phyloP scores from a whole-genome alignment of 2,888 invertebrate genomes.

The Ectropis crepuscularia region DNA sequence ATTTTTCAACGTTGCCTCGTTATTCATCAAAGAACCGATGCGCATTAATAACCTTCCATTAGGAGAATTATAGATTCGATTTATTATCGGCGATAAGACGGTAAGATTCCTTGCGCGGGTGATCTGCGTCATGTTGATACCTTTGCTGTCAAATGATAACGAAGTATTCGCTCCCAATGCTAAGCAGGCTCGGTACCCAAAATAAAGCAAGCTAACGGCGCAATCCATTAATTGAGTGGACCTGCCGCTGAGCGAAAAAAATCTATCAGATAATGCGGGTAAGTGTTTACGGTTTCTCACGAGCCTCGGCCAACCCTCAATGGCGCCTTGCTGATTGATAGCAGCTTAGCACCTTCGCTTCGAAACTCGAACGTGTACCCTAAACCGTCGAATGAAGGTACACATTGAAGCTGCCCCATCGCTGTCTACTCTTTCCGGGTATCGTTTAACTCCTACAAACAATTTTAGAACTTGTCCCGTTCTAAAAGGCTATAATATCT shows the following conservation, averaged over 20 bases:
- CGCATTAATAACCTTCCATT: constrained; percentile 45
- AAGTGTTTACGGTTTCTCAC: constrained; percentile 85
- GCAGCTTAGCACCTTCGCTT: constrained; percentile 71
- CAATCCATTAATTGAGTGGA: constrained; percentile 83
- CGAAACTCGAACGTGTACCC: constrained; percentile 47
- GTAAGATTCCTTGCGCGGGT: constrained; percentile 58
- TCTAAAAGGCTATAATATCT: constrained; percentile 44
- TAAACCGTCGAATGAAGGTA: constrained; percentile 45
- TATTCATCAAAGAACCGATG: constrained; percentile 36
- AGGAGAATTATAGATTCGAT: constrained; percentile 49
- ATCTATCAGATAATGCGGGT: constrained; percentile 81
- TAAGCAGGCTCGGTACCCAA: constrained; percentile 72
- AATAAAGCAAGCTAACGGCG: constrained; percentile 80
- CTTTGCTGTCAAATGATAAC: constrained; percentile 73
- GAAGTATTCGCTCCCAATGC: constrained; percentile 73
- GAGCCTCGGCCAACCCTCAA: constrained; percentile 81
- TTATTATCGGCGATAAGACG: constrained; percentile 57
- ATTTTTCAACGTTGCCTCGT: constrained; percentile 29
- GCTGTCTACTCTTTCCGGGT: constrained; percentile 47
- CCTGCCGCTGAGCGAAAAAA: constrained; percentile 79
- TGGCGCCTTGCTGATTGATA: constrained; percentile 84
- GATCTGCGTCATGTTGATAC: constrained; percentile 69
- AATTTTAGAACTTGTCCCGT: constrained; percentile 42
- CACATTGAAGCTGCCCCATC: constrained; percentile 31
- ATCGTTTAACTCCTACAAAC: constrained; percentile 25